A percentile compares a stretch with the other conserved stretches of the same genome.
Conservation (phyloP, 2,888 invertebrate species). For the Synergus umbraculus region DNA sequence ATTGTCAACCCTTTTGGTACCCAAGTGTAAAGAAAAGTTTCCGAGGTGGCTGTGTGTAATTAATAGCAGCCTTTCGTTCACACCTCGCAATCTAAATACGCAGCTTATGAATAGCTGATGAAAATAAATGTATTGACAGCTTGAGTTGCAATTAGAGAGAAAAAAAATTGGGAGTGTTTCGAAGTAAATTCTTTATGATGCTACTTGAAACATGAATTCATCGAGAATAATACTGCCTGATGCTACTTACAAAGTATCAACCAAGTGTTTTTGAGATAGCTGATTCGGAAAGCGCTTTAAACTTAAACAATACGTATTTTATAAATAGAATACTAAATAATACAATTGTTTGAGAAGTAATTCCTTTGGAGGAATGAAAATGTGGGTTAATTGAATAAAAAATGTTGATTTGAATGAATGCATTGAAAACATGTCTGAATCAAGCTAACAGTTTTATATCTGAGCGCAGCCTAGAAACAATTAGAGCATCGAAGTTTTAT, state of each 20-base stretch:
- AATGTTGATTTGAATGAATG: not conserved
- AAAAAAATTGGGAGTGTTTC: not conserved
- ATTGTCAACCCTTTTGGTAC: not conserved
- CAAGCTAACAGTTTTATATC: not conserved
- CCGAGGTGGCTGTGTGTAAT: not conserved
- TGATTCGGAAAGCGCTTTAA: too few relatives aligned
- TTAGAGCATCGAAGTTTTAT: constrained; percentile 11
- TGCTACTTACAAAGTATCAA: too few relatives aligned
- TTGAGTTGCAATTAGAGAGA: not conserved
- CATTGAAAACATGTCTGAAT: not conserved
- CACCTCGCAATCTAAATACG: not conserved
- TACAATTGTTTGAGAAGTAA: not conserved
- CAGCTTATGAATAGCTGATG: not conserved
- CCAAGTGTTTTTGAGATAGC: too few relatives aligned
- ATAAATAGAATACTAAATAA: not conserved
- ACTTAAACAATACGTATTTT: too few relatives aligned
- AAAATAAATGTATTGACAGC: not conserved
- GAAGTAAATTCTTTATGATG: not conserved
- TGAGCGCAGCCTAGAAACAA: constrained; percentile 16
- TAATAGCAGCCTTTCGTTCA: not conserved
- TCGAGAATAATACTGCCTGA: not conserved
- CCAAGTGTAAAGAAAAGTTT: not conserved
- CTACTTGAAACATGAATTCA: not conserved
- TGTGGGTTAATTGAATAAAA: not conserved
- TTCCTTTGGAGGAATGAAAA: not conserved